These are phyloP conservation scores for Drosophila yakuba DNA, from an alignment of 1,140 invertebrate genomes.

Conservation along the genomic window DNA sequence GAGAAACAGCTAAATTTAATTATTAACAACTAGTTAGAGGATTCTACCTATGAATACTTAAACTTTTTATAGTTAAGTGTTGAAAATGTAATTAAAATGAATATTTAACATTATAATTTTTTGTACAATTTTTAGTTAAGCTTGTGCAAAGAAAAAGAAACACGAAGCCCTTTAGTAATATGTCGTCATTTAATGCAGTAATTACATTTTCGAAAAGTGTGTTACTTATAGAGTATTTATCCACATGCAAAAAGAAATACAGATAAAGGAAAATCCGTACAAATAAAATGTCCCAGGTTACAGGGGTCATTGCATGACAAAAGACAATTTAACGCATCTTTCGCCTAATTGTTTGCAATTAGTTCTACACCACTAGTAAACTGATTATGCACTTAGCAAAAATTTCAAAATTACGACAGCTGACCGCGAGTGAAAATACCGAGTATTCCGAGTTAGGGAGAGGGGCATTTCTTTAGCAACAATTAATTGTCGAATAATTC, in stretches of 20 bases:
- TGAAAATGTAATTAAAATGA: too few relatives aligned
- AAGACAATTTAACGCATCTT: constrained; percentile 46
- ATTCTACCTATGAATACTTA: too few relatives aligned
- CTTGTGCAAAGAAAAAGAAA: neutral
- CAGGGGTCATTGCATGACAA: constrained; percentile 42
- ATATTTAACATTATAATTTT: neutral
- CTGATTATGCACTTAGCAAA: constrained; percentile 55
- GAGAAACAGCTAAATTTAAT: neutral
- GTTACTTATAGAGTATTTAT: neutral
- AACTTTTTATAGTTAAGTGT: too few relatives aligned
- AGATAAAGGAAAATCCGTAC: neutral
- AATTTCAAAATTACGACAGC: constrained; percentile 5
- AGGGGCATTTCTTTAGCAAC: constrained; percentile 18
- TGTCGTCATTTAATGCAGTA: neutral
- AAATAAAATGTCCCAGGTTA: constrained; percentile 15
- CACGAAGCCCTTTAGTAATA: neutral
- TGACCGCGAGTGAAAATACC: constrained; percentile 9
- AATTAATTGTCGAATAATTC: constrained; percentile 67
- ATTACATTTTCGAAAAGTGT: neutral
- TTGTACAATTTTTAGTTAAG: neutral
- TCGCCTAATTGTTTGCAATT: constrained; percentile 66
- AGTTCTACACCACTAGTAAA: constrained; percentile 37
- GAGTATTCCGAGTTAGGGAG: neutral
- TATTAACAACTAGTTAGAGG: neutral
- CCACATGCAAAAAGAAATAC: constrained; percentile 9